These are phyloP conservation scores for Dendronephthya gigantea DNA, from an alignment of 64 coral and sea anemone genomes.

Conservation along the genomic window DNA sequence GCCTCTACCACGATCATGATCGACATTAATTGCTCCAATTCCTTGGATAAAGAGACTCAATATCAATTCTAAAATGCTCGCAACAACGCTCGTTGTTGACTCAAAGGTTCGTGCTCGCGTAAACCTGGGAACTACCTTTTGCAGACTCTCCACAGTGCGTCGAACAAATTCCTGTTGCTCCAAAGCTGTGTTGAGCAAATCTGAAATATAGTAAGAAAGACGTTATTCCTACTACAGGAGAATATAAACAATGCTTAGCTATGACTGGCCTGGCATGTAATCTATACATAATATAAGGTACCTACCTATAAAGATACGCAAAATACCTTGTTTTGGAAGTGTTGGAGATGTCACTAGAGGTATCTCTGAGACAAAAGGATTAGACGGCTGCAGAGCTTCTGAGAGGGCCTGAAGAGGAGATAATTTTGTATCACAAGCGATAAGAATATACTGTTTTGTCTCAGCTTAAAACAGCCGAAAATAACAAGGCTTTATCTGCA, in stretches of 20 bases:
- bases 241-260: not conserved
- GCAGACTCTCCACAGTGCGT: constrained; percentile 64
- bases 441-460: not conserved
- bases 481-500: not conserved
- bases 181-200: constrained; percentile 45
- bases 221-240: not conserved
- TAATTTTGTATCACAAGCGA: not conserved
- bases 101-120: not conserved
- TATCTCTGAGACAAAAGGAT: not conserved
- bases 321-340: not conserved
- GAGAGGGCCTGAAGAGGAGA: not conserved
- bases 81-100: not conserved
- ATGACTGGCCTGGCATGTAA: too few species aligned
- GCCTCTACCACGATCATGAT: constrained; percentile 85
- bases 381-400: not conserved
- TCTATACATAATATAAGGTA: too few species aligned
- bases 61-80: not conserved
- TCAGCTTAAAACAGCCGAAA: too few species aligned
- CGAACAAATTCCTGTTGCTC: constrained; percentile 84
- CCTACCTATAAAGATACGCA: too few species aligned
- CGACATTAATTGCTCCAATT: constrained; percentile 85
- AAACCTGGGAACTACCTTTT: constrained; percentile 30
- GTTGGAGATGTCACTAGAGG: not conserved
- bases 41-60: constrained; percentile 30
- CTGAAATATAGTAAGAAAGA: constrained; percentile 20